phyloP scores from a whole-genome alignment of 2,888 invertebrate genomes.

The Nesidiocoris tenuis region DNA sequence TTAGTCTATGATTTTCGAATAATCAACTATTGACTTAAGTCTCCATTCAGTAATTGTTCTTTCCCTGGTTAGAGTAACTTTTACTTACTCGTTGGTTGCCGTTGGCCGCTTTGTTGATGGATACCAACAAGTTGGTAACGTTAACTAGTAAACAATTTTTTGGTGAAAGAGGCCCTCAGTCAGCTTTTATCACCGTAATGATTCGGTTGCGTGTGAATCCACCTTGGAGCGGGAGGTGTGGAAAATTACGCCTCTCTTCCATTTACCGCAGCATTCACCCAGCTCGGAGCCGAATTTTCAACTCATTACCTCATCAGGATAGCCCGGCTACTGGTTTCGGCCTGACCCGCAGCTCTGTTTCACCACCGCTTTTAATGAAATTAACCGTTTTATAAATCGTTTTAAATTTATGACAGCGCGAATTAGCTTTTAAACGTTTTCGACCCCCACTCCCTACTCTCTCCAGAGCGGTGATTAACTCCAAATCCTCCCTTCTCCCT shows the following conservation, averaged over 20 bases:
- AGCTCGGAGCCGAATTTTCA: conserved; percentile 30
- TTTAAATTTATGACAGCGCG: conserved; percentile 40
- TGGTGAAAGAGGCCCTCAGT: too few species aligned
- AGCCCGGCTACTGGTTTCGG: conserved; percentile 1
- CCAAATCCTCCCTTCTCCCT: background rate
- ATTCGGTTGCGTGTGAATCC: too few species aligned
- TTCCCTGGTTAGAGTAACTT: too few species aligned
- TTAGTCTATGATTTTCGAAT: too few species aligned
- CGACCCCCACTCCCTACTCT: background rate
- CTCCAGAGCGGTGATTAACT: conserved; percentile 31
- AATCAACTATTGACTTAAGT: too few species aligned
- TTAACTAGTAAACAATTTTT: too few species aligned
- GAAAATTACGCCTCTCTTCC: background rate
- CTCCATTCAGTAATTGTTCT: too few species aligned
- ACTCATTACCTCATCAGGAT: conserved; percentile 38
- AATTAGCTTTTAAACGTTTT: conserved; percentile 40
- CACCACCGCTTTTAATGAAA: conserved; percentile 32
- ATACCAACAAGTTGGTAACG: too few species aligned
- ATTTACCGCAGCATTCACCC: background rate
- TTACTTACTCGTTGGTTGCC: too few species aligned
- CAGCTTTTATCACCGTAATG: too few species aligned
- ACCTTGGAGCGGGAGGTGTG: background rate
- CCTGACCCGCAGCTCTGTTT: conserved; percentile 3
- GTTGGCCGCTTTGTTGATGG: too few species aligned
- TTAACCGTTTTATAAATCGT: conserved; percentile 42